A percentile compares a stretch with the other conserved stretches of the same genome.
phyloP scores from a whole-genome alignment of 2,797 vertebrate genomes.

The Borostomias antarcticus region DNA sequence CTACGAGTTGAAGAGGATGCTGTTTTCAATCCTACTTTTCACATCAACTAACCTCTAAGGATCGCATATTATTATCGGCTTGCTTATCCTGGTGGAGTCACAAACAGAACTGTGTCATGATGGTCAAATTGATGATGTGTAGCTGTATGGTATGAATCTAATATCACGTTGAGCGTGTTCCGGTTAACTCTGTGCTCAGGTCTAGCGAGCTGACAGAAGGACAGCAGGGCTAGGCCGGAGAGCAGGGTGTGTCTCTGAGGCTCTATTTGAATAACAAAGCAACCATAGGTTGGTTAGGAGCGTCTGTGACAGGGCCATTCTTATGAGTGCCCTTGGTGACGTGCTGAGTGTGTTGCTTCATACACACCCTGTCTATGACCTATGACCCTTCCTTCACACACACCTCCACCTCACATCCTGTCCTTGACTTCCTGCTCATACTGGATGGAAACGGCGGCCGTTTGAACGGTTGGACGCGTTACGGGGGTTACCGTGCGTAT shows the following conservation, averaged over 20 bases:
- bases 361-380: neutral
- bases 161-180: too few relatives aligned
- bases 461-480: too few relatives aligned
- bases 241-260: conserved; percentile 6
- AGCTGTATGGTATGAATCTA: neutral
- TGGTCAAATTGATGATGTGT: neutral
- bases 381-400: neutral
- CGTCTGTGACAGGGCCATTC: neutral
- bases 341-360: neutral
- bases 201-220: too few relatives aligned
- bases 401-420: neutral
- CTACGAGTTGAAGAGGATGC: neutral
- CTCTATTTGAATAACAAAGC: conserved; percentile 43
- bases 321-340: neutral
- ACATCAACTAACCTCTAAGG: too few relatives aligned
- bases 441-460: too few relatives aligned
- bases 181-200: too few relatives aligned
- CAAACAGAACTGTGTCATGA: neutral
- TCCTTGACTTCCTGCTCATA: neutral
- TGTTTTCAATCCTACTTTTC: neutral
- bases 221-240: neutral
- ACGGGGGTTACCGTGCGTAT: too few relatives aligned
- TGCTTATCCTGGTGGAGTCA: neutral
- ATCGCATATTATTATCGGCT: neutral
- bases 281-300: neutral